Evolutionary conservation across 2,113 vertebrate genomes (phyloP), one percentile per base, ranked within the genome.

Genomic region (Butorides virescens): DNA sequence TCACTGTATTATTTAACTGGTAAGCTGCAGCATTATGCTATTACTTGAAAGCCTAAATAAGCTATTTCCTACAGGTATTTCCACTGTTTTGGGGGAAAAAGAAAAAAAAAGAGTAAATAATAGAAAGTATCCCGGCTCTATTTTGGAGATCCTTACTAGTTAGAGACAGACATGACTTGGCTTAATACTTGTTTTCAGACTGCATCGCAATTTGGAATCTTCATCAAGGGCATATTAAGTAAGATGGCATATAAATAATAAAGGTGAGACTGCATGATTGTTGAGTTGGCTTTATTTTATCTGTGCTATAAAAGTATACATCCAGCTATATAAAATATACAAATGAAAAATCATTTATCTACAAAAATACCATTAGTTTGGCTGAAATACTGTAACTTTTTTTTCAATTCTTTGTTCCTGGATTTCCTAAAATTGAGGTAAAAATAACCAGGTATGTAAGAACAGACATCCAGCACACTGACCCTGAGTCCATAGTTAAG

Each of bases 161-260:
- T 72, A 32, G 37, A 75, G 52, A 66, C 21, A 78, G 18, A 59
- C 3, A 6, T 7, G 49, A 63, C 20, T 55, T 71, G 32, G 36
- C 19, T 74, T 84, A 68, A 3, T 46, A 86, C 10, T 7, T 2
- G 23, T 58, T 88, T 88, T 80, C 27, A 88, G 44, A 44, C 18
- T 67, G 44, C 25, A 37, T 39, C 67, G 39, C 37, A 55, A 50
- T 50, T 56, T 36, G 37, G 50, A 75, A 93, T 80, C n/a, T 70
- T 80, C 27, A 42, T 56, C 25, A 77, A 70, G 10, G 27, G 32
- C 22, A 37, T 77, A 75, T 36, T 65, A 73, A 86, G n/a, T 67
- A 90, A 81, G 56, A 66, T 50, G n/a, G 36, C 47, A 15, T 58
- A 71, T 50, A 93, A 94, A 91, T 80, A 97, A 95, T 94, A 93